Evolutionary conservation across 2,797 vertebrate species (phyloP).

Genomic region (Novumbra hubbsi): DNA sequence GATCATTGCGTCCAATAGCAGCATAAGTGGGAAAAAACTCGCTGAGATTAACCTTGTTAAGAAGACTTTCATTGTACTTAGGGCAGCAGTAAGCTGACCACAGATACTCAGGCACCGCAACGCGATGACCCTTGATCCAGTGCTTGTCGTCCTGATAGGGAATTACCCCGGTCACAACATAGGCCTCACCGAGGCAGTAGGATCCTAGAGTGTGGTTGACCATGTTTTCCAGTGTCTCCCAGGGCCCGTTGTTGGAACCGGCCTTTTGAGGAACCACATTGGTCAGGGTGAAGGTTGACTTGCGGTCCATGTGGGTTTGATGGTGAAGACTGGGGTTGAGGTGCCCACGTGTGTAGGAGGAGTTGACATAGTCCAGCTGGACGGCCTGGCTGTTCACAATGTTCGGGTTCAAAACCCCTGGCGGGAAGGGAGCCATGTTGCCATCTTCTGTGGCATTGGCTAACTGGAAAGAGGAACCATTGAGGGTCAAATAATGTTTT

Average conservation of each 20-base stretch:
- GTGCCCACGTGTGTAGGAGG: conserved; percentile 65
- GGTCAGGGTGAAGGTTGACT: conserved; percentile 71
- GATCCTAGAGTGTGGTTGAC: conserved; percentile 44
- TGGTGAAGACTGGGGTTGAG: conserved; percentile 74
- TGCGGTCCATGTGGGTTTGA: conserved; percentile 33
- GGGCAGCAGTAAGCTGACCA: conserved; percentile 75
- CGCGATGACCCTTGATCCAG: conserved; percentile 64
- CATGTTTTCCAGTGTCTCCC: conserved; percentile 54
- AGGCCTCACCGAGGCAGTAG: conserved; percentile 60
- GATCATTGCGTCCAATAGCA: conserved; percentile 70
- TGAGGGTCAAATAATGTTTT: background rate
- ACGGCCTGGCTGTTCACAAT: conserved; percentile 71
- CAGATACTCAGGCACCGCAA: conserved; percentile 70
- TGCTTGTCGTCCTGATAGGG: conserved; percentile 54
- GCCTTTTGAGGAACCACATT: conserved; percentile 68
- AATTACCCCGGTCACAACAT: conserved; percentile 68
- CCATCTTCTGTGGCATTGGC: conserved; percentile 57
- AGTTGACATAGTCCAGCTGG: conserved; percentile 65
- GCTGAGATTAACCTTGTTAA: conserved; percentile 33
- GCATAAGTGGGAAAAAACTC: conserved; percentile 58
- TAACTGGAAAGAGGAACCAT: conserved; percentile 48
- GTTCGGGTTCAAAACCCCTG: conserved; percentile 57
- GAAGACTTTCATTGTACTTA: conserved; percentile 55
- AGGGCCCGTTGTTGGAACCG: conserved; percentile 66
- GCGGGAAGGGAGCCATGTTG: conserved; percentile 64